A percentile compares a stretch with the other conserved stretches of the same genome.
Conservation (phyloP, 2,113 vertebrate species). For the Heterotis niloticus region DNA sequence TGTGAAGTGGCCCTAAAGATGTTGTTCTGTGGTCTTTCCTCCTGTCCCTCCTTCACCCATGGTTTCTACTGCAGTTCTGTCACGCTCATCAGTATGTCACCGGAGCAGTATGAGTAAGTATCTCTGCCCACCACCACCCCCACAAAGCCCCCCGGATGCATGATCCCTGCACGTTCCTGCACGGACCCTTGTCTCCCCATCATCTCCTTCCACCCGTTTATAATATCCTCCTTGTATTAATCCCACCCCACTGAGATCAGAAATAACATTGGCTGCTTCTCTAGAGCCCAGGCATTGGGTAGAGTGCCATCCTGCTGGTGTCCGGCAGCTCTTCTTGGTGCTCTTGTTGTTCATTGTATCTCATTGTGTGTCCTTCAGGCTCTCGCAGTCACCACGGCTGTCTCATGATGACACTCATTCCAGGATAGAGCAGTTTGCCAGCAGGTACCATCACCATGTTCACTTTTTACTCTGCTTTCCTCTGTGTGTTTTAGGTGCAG, state of each 20-base stretch:
- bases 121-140: conserved; percentile 40
- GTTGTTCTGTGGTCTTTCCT: conserved; percentile 50
- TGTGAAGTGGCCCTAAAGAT: conserved; percentile 52
- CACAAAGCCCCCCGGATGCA: conserved; percentile 45
- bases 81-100: conserved; percentile 99
- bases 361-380: conserved; percentile 65
- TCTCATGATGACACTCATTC: conserved; percentile 96
- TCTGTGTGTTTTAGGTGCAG: background rate
- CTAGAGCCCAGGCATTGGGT: background rate
- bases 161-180: conserved; percentile 45
- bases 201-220: background rate
- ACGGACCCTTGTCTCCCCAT: background rate
- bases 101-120: conserved; percentile 99
- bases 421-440: conserved; percentile 92
- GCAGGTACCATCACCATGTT: conserved; percentile 67
- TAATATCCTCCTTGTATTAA: background rate
- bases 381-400: conserved; percentile 84
- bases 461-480: background rate
- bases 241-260: background rate
- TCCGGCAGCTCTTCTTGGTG: conserved; percentile 31
- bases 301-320: background rate
- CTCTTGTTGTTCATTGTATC: conserved; percentile 47
- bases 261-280: background rate
- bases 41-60: conserved; percentile 8
- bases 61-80: conserved; percentile 81